These are phyloP conservation scores for Protonemura montana DNA, from an alignment of 2,888 invertebrate species.

Conservation along the genomic window DNA sequence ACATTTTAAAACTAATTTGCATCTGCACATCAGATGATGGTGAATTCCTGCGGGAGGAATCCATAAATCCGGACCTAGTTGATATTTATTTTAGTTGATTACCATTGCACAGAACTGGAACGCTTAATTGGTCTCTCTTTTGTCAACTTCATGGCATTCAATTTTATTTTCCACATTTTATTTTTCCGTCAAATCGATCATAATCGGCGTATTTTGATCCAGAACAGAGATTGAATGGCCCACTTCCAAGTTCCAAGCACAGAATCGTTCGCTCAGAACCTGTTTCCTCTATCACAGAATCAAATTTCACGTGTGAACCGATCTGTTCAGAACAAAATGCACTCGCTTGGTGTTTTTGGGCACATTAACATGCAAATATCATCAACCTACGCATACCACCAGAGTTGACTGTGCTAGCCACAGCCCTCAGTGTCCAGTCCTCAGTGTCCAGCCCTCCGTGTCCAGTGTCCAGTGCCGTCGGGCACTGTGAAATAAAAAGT, in stretches of 20 bases:
- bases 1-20: slow-evolving; percentile 1
- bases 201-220: neutral
- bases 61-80: neutral
- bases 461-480: neutral
- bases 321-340: neutral
- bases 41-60: neutral
- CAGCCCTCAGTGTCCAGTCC: no score
- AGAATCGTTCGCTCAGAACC: neutral
- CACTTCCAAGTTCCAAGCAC: neutral
- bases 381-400: neutral
- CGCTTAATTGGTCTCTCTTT: neutral
- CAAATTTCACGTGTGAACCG: neutral
- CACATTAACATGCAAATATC: neutral
- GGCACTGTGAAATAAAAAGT: neutral
- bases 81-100: neutral
- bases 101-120: neutral
- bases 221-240: neutral
- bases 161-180: neutral
- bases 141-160: neutral
- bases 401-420: neutral
- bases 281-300: neutral
- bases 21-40: neutral
- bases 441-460: no score
- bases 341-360: neutral
- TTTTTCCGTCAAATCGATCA: neutral